Base-by-base conservation (phyloP, 2,113 vertebrate genomes). In the Vireo altiloquus region DNA sequence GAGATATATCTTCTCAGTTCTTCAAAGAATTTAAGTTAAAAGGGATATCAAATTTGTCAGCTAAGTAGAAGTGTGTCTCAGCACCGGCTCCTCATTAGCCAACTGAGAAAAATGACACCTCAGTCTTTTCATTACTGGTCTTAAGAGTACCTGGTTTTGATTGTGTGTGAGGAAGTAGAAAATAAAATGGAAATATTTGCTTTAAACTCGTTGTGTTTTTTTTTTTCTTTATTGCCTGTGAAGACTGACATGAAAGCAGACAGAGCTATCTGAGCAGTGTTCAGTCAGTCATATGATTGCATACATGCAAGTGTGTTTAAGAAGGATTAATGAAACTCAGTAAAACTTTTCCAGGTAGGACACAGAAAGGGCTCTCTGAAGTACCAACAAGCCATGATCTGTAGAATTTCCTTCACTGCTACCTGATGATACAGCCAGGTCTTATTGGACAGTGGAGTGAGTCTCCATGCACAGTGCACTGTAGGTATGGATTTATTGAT, bases 1-100 rank as follows among this genome's bases (percentile, higher is more conserved):
- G 69, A 87, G 49, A 24, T 16, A 0, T 60, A 60, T 80, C 23
- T 40, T 72, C 60, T 75, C 13, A 5, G 23, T 50, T 85, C 81
- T 71, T 95, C 75, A 85, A 94, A 89, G 91, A 76, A 59, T 76
- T 77, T 19, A 24, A 92, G 53, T 87, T 95, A 74, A 90, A 95
- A 92, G 82, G 24, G 42, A 77, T 11, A 53, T 85, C 59, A 79
- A 20, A 87, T 70, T 33, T 94, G 66, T 70, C 90, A 86, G 63
- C 53, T 61, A 82, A 25, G 83, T 42, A 40, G 57, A 81, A 80
- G 15, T 11, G 31, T 77, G 39, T 60, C 82, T 91, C 65, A 46
- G 44, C 5, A 1, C 28, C 71, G 57, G 31, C 13, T 89, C 27
- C 87, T 95, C 72, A 74, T 90, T 87, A 96, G 54, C 50, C 56